Conservation (phyloP, 2,888 invertebrate species). For the Polydrusus cervinus region DNA sequence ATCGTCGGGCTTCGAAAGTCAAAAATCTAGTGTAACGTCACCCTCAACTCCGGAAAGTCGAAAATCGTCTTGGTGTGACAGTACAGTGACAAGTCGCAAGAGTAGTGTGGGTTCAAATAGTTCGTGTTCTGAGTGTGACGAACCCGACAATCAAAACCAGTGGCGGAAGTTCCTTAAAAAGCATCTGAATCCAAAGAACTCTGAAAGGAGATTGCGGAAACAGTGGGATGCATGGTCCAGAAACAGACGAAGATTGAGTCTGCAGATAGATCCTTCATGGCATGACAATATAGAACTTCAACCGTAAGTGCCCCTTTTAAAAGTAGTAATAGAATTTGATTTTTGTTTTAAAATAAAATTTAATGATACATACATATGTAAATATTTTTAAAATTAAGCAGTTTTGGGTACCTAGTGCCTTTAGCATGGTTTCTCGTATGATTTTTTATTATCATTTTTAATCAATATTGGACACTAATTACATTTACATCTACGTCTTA, state of each 20-base stretch:
- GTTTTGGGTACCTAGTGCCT: too few relatives aligned
- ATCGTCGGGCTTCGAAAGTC: slow-evolving; percentile 66
- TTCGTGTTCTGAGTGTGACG: slow-evolving; percentile 70
- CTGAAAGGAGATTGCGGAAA: slow-evolving; percentile 69
- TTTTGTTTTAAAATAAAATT: slow-evolving; percentile 1
- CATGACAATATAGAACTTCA: slow-evolving; percentile 59
- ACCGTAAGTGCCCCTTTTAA: slow-evolving; percentile 61
- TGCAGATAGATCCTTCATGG: slow-evolving; percentile 63
- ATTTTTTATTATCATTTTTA: too few relatives aligned
- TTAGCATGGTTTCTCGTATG: too few relatives aligned
- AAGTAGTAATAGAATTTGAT: too few relatives aligned
- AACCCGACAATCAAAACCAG: slow-evolving; percentile 63
- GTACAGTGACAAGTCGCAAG: slow-evolving; percentile 66
- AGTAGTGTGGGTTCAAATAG: slow-evolving; percentile 69
- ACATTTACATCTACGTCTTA: too few relatives aligned
- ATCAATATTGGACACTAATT: too few relatives aligned
- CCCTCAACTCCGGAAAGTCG: slow-evolving; percentile 66
- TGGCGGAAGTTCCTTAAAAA: slow-evolving; percentile 68
- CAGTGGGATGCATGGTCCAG: slow-evolving; percentile 71
- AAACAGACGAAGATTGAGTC: slow-evolving; percentile 68
- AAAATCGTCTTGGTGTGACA: slow-evolving; percentile 64
- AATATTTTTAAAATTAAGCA: too few relatives aligned
- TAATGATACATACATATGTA: not conserved
- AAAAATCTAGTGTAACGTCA: slow-evolving; percentile 66
- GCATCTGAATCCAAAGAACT: slow-evolving; percentile 66